phyloP scores from a whole-genome alignment of 2,888 invertebrate genomes.

The Trachelus tabidus region DNA sequence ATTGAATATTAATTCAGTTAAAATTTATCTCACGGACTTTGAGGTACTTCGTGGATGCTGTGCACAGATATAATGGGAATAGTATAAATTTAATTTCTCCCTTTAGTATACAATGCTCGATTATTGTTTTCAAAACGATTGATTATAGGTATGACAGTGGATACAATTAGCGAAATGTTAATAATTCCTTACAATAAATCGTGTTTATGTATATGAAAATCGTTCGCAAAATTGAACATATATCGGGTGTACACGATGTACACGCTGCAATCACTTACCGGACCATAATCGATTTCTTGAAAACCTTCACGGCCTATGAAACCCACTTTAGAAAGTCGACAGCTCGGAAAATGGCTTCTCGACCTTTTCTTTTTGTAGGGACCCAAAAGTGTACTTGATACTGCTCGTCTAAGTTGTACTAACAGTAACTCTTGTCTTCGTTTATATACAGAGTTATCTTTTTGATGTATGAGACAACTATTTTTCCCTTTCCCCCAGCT shows the following conservation, averaged over 20 bases:
- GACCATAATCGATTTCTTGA: not conserved
- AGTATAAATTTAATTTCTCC: not conserved
- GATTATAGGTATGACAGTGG: not conserved
- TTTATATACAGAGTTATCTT: not conserved
- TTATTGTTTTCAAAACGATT: not conserved
- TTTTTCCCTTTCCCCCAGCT: too few species aligned
- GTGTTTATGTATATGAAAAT: not conserved
- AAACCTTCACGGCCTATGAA: not conserved
- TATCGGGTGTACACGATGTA: not conserved
- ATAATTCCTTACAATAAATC: not conserved
- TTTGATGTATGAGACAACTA: not conserved
- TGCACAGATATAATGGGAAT: not conserved
- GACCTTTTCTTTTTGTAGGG: not conserved
- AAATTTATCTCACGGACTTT: not conserved
- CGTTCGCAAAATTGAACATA: not conserved
- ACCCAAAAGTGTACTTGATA: not conserved
- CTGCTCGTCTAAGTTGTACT: not conserved
- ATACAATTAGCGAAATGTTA: not conserved
- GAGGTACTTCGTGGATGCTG: not conserved
- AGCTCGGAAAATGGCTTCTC: not conserved
- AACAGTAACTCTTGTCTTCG: not conserved
- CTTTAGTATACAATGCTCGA: not conserved
- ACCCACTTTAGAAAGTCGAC: not conserved
- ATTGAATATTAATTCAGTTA: not conserved
- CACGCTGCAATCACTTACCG: not conserved